Conservation (phyloP, 1,140 invertebrate genomes). For the Hypothenemus hampei region DNA sequence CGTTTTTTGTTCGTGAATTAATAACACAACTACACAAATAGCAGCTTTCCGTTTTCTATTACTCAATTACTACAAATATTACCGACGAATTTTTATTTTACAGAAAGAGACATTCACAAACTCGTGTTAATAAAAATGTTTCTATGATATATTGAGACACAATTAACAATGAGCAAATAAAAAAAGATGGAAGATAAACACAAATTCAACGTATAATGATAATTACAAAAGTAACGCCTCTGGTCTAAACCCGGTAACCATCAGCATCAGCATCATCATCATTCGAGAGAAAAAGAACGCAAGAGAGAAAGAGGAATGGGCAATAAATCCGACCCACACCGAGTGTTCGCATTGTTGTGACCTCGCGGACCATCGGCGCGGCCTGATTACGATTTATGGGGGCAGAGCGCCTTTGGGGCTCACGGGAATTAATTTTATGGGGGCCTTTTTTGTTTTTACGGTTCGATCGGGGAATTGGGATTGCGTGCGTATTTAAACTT, state of each 20-base stretch:
- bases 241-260: constrained; percentile 1
- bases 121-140: background rate
- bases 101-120: too few species aligned
- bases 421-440: constrained; percentile 23
- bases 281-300: too few species aligned
- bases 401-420: constrained; percentile 19
- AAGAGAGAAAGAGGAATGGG: too few species aligned
- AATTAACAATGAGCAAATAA: background rate
- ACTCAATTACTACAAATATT: too few species aligned
- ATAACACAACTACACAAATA: too few species aligned
- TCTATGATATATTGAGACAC: background rate
- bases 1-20: too few species aligned
- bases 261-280: too few species aligned
- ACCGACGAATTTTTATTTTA: too few species aligned
- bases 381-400: constrained; percentile 25
- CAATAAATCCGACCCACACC: constrained; percentile 22
- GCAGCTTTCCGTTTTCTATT: too few species aligned
- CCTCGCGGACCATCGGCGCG: constrained; percentile 15
- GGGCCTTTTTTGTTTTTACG: constrained; percentile 18
- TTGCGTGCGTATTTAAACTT: constrained; percentile 23
- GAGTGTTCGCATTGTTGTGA: constrained; percentile 26
- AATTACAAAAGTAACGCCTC: constrained; percentile 6
- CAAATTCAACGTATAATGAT: background rate
- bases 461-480: constrained; percentile 12
- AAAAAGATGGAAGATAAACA: background rate